A percentile compares a stretch with the other conserved stretches of the same genome.
These are phyloP conservation scores for Platynereis dumerilii DNA, from an alignment of 2,888 invertebrate genomes.

Conservation along the genomic window DNA sequence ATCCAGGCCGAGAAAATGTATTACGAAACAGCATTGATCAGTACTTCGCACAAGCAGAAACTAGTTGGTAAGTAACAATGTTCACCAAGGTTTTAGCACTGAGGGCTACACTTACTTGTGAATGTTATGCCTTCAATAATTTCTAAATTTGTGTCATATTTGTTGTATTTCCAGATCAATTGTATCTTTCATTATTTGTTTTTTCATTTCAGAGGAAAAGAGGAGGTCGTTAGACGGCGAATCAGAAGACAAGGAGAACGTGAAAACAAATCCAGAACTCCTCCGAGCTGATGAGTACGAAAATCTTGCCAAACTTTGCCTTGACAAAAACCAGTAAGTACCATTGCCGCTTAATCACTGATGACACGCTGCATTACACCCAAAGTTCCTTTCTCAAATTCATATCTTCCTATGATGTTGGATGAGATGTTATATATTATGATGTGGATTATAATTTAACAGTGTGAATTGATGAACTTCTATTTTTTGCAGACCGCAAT, in stretches of 20 bases:
- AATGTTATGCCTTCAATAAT: too few species aligned
- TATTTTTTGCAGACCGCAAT: conserved; percentile 48
- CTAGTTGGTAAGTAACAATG: conserved; percentile 45
- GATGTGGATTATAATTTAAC: neutral
- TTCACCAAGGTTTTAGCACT: too few species aligned
- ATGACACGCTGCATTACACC: too few species aligned
- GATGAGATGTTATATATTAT: neutral
- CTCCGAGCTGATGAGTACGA: conserved; percentile 56
- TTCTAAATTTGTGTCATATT: too few species aligned
- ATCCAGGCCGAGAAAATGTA: conserved; percentile 60
- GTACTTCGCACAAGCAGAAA: conserved; percentile 50
- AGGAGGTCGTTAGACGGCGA: conserved; percentile 6
- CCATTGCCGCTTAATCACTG: too few species aligned
- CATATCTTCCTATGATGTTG: neutral
- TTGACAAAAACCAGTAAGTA: conserved; percentile 57
- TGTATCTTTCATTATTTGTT: too few species aligned
- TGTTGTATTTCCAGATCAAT: too few species aligned
- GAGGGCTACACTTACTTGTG: too few species aligned
- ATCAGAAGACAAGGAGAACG: neutral
- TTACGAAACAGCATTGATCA: conserved; percentile 56
- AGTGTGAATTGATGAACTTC: neutral
- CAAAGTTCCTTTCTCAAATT: neutral
- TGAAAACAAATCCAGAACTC: conserved; percentile 39
- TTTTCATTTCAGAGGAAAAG: conserved; percentile 7
- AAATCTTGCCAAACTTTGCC: conserved; percentile 52